Percentiles rank a stretch among this genome's conserved stretches.
Conservation (phyloP, 2,888 invertebrate species). For the Leucophenga montana region DNA sequence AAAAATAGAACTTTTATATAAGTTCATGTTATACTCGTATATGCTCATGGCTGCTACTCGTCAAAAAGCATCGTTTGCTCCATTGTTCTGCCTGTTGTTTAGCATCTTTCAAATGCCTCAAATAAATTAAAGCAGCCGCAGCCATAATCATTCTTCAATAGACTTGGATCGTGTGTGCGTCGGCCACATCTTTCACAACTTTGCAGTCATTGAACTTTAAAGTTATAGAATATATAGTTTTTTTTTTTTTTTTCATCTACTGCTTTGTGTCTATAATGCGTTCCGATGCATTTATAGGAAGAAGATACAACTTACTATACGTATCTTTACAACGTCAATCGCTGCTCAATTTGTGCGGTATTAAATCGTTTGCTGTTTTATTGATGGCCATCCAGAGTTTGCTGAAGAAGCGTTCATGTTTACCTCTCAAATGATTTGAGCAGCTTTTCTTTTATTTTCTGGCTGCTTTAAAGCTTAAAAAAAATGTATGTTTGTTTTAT, state of each 20-base stretch:
- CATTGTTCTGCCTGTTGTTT: conserved; percentile 1
- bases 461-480: too few relatives aligned
- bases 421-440: background rate
- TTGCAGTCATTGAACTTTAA: conserved; percentile 62
- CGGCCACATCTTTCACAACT: background rate
- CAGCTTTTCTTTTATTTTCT: too few relatives aligned
- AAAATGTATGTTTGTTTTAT: too few relatives aligned
- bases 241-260: conserved; percentile 14
- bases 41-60: background rate
- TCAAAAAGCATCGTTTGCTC: background rate
- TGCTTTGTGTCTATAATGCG: background rate
- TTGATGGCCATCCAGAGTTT: too few relatives aligned
- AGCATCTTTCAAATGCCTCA: conserved; percentile 8
- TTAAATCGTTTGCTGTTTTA: too few relatives aligned
- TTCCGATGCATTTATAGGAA: too few relatives aligned
- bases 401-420: conserved; percentile 2
- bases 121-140: conserved; percentile 8
- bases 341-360: too few relatives aligned
- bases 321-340: background rate
- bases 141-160: background rate
- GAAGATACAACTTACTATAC: background rate
- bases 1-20: background rate
- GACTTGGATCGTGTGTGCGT: background rate
- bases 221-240: conserved; percentile 36
- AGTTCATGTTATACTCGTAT: background rate